Conservation (phyloP, 2,113 vertebrate genomes). For the Grallaria varia region DNA sequence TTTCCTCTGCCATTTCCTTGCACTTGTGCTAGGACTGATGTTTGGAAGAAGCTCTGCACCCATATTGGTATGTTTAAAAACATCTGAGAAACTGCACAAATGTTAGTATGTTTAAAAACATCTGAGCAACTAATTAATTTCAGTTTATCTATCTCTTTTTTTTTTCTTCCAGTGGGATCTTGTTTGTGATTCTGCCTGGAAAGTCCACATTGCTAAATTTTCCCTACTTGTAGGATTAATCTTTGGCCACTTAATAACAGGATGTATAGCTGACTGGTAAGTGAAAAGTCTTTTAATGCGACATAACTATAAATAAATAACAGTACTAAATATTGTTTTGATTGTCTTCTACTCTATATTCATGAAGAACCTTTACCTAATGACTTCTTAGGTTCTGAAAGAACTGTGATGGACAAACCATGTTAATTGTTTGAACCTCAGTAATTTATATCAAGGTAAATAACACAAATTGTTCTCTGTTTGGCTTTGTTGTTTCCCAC, state of each 20-base stretch:
- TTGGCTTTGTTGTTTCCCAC: not conserved
- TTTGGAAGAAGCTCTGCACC: not conserved
- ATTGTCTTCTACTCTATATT: not conserved
- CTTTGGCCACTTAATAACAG: constrained; percentile 95
- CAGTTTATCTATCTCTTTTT: constrained; percentile 6
- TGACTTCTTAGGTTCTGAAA: not conserved
- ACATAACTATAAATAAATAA: not conserved
- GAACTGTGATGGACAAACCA: not conserved
- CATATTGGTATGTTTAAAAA: not conserved
- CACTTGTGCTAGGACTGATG: not conserved
- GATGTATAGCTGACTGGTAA: constrained; percentile 98
- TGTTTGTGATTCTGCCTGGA: constrained; percentile 96
- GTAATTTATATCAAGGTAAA: not conserved
- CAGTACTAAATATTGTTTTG: not conserved
- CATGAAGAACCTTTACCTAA: not conserved
- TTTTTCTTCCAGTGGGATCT: constrained; percentile 89
- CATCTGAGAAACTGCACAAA: not conserved
- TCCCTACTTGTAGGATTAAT: constrained; percentile 95
- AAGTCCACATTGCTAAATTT: constrained; percentile 97
- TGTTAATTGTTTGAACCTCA: not conserved
- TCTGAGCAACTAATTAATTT: not conserved
- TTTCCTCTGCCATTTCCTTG: not conserved
- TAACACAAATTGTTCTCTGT: not conserved
- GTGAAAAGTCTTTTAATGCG: constrained; percentile 32
- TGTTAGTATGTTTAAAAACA: not conserved